phyloP scores from a whole-genome alignment of 2,888 invertebrate genomes.

The Protonemura montana region DNA sequence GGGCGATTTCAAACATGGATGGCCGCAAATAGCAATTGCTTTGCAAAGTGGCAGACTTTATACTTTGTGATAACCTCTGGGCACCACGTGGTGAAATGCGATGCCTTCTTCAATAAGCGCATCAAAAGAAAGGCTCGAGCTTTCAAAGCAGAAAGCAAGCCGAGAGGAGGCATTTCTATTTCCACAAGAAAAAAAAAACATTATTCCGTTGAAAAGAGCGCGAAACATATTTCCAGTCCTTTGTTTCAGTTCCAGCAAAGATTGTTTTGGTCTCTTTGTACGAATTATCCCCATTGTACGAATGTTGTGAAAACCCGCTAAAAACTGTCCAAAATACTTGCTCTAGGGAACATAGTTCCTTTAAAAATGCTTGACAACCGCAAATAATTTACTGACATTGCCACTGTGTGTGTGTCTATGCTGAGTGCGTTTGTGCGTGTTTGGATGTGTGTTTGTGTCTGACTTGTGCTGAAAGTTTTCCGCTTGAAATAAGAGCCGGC shows the following conservation, averaged over 20 bases:
- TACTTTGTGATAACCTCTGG: background rate
- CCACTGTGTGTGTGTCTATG: background rate
- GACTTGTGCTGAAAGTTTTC: background rate
- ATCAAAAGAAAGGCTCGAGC: conserved; percentile 1
- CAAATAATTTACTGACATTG: conserved; percentile 17
- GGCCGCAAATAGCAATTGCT: background rate
- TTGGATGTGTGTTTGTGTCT: background rate
- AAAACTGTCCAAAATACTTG: background rate
- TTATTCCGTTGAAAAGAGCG: background rate
- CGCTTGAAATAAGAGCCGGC: background rate
- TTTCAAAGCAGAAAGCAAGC: background rate
- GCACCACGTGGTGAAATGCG: background rate
- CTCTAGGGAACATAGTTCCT: background rate
- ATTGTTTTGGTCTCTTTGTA: background rate
- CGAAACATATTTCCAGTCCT: background rate
- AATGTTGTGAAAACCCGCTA: background rate
- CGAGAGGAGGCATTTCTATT: background rate
- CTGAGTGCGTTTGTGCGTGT: too few species aligned
- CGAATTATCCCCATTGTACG: background rate
- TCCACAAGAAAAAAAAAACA: background rate
- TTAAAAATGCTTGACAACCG: conserved; percentile 19
- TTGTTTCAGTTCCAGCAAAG: background rate
- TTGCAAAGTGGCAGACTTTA: background rate
- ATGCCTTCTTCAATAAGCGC: background rate
- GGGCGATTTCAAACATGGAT: background rate